A percentile compares a stretch with the other conserved stretches of the same genome.
Evolutionary conservation across 2,797 vertebrate species (phyloP).

Genomic region (Borostomias antarcticus): DNA sequence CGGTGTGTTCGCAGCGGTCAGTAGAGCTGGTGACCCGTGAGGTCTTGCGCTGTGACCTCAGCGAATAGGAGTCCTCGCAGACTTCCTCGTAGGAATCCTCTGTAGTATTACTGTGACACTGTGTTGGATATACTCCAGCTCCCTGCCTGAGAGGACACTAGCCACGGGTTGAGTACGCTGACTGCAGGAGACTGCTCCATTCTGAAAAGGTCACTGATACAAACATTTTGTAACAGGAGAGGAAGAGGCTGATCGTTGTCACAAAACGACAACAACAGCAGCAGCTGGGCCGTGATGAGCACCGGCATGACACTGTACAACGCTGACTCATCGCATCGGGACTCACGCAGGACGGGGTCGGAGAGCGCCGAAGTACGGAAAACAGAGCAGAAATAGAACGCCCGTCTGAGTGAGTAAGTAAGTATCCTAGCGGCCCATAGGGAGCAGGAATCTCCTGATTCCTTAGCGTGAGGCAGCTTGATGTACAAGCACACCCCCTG

Average conservation of each 20-base stretch:
- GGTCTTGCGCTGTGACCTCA: neutral
- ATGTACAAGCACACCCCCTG: too few relatives aligned
- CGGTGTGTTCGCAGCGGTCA: neutral
- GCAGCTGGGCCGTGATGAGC: neutral
- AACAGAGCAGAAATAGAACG: constrained; percentile 1
- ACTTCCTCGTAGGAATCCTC: too few relatives aligned
- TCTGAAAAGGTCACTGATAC: neutral
- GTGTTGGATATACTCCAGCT: too few relatives aligned
- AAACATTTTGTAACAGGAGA: constrained; percentile 13
- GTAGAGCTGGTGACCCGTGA: neutral
- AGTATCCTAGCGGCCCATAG: too few relatives aligned
- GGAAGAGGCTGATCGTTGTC: constrained; percentile 4
- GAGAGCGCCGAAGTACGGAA: neutral
- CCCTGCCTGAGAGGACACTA: neutral
- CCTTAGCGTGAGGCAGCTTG: too few relatives aligned
- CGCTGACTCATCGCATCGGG: constrained; percentile 5
- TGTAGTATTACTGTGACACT: too few relatives aligned
- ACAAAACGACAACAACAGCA: neutral
- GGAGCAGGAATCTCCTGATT: too few relatives aligned
- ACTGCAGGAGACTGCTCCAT: neutral
- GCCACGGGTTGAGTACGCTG: neutral
- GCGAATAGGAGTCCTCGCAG: neutral
- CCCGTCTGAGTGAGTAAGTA: too few relatives aligned
- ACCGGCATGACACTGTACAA: neutral
- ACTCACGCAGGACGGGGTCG: neutral